A percentile compares a stretch with the other conserved stretches of the same genome.
Conservation (phyloP, 2,888 invertebrate species). For the Drosophila stalkeri region DNA sequence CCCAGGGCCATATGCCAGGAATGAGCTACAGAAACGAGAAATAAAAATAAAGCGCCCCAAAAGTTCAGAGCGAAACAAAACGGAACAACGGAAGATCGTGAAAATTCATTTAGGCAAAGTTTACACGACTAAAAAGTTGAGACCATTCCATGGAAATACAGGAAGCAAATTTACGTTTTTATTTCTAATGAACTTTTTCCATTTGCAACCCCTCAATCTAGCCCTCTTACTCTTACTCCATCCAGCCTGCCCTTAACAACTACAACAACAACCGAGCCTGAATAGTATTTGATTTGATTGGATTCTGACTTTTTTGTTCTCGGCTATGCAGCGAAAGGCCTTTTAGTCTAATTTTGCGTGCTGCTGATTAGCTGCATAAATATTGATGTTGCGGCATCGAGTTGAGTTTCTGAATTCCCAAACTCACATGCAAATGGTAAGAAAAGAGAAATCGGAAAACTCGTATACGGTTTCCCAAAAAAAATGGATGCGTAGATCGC, state of each 20-base stretch:
- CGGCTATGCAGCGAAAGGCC: constrained; percentile 10
- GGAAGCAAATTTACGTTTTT: constrained; percentile 49
- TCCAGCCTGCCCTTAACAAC: neutral
- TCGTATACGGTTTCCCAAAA: constrained; percentile 5
- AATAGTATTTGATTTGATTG: constrained; percentile 59
- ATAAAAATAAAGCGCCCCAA: constrained; percentile 47
- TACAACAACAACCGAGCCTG: neutral
- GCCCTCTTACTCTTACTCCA: neutral
- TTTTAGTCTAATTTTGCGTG: constrained; percentile 49
- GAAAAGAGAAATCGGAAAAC: constrained; percentile 4
- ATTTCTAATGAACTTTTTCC: constrained; percentile 62
- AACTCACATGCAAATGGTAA: constrained; percentile 64
- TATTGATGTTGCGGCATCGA: constrained; percentile 47
- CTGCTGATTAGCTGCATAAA: constrained; percentile 56
- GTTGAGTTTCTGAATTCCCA: neutral
- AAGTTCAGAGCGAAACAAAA: constrained; percentile 27
- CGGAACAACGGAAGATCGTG: constrained; percentile 35
- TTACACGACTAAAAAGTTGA: constrained; percentile 56
- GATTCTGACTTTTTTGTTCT: constrained; percentile 45
- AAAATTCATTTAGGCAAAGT: constrained; percentile 73
- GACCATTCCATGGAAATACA: constrained; percentile 58
- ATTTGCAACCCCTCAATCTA: constrained; percentile 30
- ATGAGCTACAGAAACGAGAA: constrained; percentile 47
- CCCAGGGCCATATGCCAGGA: constrained; percentile 66
- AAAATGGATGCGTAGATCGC: neutral